A percentile compares a stretch with the other conserved stretches of the same genome.
phyloP scores from a whole-genome alignment of 1,140 invertebrate genomes.

The Neotoxoptera formosana region DNA sequence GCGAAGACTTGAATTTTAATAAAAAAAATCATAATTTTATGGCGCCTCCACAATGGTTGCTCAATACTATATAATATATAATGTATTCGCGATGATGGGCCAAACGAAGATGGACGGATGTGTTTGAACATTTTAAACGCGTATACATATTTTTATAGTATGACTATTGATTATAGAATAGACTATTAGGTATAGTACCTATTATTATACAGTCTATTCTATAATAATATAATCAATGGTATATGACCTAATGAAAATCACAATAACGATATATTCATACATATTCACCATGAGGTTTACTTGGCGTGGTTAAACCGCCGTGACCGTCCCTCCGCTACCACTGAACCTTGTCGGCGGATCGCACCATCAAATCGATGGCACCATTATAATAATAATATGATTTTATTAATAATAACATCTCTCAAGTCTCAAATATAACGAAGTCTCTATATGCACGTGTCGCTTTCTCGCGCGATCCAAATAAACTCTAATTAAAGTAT shows the following conservation, averaged over 20 bases:
- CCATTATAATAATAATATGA: neutral
- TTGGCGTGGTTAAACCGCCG: too few species aligned
- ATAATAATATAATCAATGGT: too few species aligned
- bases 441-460: neutral
- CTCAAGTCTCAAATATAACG: neutral
- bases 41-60: neutral
- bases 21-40: too few species aligned
- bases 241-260: neutral
- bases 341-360: too few species aligned
- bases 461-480: neutral
- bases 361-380: too few species aligned
- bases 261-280: neutral
- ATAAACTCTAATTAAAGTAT: constrained; percentile 16
- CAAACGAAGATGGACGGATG: neutral
- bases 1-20: too few species aligned
- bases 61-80: too few species aligned
- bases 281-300: neutral
- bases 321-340: too few species aligned
- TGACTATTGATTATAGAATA: too few species aligned
- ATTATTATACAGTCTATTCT: too few species aligned
- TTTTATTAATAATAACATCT: neutral
- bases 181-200: too few species aligned
- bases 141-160: neutral
- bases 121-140: neutral
- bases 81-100: neutral